Conservation (phyloP, 53 echinoderm and acorn worm genomes). For the Zoroaster sp. region DNA sequence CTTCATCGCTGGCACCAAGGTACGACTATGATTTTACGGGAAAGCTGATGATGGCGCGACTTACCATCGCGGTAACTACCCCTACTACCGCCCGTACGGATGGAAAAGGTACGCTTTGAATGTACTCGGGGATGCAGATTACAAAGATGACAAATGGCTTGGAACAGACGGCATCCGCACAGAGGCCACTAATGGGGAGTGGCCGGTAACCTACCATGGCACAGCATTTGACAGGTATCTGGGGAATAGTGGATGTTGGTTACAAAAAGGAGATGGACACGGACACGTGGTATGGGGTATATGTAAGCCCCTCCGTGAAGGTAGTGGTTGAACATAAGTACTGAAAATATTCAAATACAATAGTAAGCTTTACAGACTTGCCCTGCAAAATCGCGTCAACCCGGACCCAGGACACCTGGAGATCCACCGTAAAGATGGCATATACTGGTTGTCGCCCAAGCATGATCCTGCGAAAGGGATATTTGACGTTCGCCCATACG, state of each 20-base stretch:
- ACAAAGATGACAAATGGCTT: conserved; percentile 35
- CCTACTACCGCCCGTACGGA: conserved; percentile 27
- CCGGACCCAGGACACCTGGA: conserved; percentile 2
- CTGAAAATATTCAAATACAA: background rate
- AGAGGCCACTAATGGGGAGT: conserved; percentile 12
- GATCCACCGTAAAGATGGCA: background rate
- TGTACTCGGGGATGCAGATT: conserved; percentile 27
- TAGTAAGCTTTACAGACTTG: conserved; percentile 24
- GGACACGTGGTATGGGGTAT: conserved; percentile 20
- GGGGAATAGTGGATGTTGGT: too few relatives aligned
- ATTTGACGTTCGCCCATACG: conserved; percentile 36
- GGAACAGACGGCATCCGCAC: conserved; percentile 2
- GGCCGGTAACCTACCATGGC: conserved; percentile 59
- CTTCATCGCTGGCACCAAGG: background rate
- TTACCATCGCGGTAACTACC: background rate
- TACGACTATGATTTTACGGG: conserved; percentile 31
- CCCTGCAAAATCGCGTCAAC: conserved; percentile 39
- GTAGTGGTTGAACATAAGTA: too few relatives aligned
- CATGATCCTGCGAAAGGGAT: conserved; percentile 21
- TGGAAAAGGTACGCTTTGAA: conserved; percentile 33
- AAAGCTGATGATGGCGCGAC: background rate
- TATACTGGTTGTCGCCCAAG: conserved; percentile 41
- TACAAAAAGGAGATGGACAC: background rate
- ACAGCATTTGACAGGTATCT: too few relatives aligned
- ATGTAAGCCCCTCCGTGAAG: too few relatives aligned